Conservation (phyloP, 2,888 invertebrate species). For the Drosophila lacicola region DNA sequence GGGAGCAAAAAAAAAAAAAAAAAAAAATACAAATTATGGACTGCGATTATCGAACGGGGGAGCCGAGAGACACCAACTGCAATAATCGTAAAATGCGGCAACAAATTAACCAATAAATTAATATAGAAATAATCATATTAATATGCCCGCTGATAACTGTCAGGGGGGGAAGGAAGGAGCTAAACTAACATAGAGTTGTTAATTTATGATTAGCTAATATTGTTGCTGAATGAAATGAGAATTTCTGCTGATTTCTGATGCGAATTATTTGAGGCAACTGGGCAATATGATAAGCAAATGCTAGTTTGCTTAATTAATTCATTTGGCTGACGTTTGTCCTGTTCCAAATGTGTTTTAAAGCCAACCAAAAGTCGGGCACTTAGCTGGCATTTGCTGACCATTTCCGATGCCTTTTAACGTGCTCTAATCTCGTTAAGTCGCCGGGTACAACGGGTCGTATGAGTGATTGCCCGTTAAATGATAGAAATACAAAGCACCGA, state of each 20-base stretch:
- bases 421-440: slow-evolving; percentile 65
- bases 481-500: slow-evolving; percentile 61
- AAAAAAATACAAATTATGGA: slow-evolving; percentile 60
- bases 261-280: too few relatives aligned
- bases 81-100: slow-evolving; percentile 75
- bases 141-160: slow-evolving; percentile 74
- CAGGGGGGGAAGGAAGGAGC: background rate
- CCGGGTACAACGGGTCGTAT: slow-evolving; percentile 41
- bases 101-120: slow-evolving; percentile 81
- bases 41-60: slow-evolving; percentile 58
- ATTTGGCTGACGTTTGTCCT: background rate
- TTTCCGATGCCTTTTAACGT: slow-evolving; percentile 53
- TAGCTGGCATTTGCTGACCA: slow-evolving; percentile 59
- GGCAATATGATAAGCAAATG: too few relatives aligned
- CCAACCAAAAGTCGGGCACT: slow-evolving; percentile 27
- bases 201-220: slow-evolving; percentile 17
- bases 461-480: slow-evolving; percentile 70
- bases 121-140: slow-evolving; percentile 78
- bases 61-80: slow-evolving; percentile 31
- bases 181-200: slow-evolving; percentile 13
- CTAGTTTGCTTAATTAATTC: background rate
- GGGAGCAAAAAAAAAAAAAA: slow-evolving; percentile 17
- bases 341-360: slow-evolving; percentile 66
- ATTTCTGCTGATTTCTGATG: too few relatives aligned
- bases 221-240: background rate